Evolutionary conservation across 2,113 vertebrate genomes (phyloP).

Genomic region (Carlito syrichta): DNA sequence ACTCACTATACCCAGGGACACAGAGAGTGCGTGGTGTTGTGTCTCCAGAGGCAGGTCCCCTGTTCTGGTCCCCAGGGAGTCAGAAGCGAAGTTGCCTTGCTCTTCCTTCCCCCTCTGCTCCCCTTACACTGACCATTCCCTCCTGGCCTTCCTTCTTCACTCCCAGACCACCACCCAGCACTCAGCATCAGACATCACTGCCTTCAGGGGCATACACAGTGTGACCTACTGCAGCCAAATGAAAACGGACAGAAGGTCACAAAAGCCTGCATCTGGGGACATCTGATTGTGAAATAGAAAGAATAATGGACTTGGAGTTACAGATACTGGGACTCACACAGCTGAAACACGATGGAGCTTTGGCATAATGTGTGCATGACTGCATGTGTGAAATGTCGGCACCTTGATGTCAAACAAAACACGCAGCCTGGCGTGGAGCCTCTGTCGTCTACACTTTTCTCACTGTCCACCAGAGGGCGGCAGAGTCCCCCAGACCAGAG

Average conservation of each 20-base stretch:
- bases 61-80: not conserved
- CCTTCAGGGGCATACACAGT: not conserved
- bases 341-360: not conserved
- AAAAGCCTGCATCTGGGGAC: not conserved
- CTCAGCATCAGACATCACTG: not conserved
- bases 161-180: not conserved
- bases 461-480: not conserved
- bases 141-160: not conserved
- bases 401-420: not conserved
- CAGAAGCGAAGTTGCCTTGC: not conserved
- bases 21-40: not conserved
- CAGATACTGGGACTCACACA: not conserved
- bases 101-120: not conserved
- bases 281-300: not conserved
- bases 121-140: too few relatives aligned
- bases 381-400: not conserved
- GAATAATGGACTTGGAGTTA: not conserved
- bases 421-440: fast-evolving
- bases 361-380: not conserved
- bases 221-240: not conserved
- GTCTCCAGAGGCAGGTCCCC: not conserved
- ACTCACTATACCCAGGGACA: not conserved
- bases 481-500: not conserved
- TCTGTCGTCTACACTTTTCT: not conserved
- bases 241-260: not conserved